Percentiles rank a stretch among this genome's conserved stretches.
Conservation (phyloP, 2,888 invertebrate species). For the Acrobasis repandana region DNA sequence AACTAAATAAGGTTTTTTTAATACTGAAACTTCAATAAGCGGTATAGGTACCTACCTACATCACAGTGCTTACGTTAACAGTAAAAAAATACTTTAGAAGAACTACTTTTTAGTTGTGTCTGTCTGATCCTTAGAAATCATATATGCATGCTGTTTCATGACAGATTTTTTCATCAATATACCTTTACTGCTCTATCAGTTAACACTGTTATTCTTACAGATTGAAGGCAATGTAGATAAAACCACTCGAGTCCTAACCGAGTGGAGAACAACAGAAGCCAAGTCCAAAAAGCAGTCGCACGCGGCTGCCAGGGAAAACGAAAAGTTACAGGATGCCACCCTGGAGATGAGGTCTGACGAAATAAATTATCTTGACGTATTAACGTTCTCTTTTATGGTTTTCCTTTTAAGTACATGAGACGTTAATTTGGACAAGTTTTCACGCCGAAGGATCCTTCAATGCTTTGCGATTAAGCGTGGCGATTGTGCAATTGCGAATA, state of each 20-base stretch:
- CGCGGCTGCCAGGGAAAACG: slow-evolving; percentile 93
- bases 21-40: too few relatives aligned
- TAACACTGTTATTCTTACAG: slow-evolving; percentile 46
- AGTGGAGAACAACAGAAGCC: slow-evolving; percentile 93
- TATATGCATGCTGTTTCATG: too few relatives aligned
- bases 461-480: slow-evolving; percentile 48
- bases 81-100: too few relatives aligned
- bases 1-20: too few relatives aligned
- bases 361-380: slow-evolving; percentile 36
- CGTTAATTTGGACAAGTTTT: slow-evolving; percentile 40
- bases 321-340: slow-evolving; percentile 92
- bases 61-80: too few relatives aligned
- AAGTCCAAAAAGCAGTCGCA: slow-evolving; percentile 96
- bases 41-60: too few relatives aligned
- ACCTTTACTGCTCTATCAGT: not conserved
- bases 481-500: slow-evolving; percentile 51
- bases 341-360: slow-evolving; percentile 71
- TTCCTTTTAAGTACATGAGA: slow-evolving; percentile 21
- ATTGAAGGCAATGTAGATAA: slow-evolving; percentile 93
- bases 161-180: too few relatives aligned
- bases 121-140: too few relatives aligned
- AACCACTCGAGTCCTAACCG: slow-evolving; percentile 89
- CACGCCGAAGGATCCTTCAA: slow-evolving; percentile 66
- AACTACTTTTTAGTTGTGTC: too few relatives aligned
- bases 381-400: slow-evolving; percentile 38